Evolutionary conservation across 2,888 invertebrate genomes (phyloP), one percentile per base, ranked within the genome.

Genomic region (Ptychoptera albimana): DNA sequence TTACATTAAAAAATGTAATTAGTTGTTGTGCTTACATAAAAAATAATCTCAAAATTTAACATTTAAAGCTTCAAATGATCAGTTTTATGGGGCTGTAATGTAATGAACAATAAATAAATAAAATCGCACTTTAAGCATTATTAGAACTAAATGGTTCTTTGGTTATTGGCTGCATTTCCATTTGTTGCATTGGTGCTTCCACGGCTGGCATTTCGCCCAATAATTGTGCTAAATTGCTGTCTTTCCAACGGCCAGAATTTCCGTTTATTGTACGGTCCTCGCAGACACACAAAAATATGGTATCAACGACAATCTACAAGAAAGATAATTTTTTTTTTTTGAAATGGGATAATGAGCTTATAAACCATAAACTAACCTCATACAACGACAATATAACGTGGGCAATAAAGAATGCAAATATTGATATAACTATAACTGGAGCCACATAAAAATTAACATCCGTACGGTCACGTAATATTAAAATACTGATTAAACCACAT

Each of bases 321-420:
- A 50, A 45, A 15, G 50, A n/a, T 11, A 39, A 6, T n/a, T n/a
- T n/a, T n/a, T n/a, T n/a, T n/a, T n/a, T n/a, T n/a, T n/a, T 6
- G 39, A 40, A 30, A 10, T 10, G 32, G n/a, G 38, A 14, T 41
- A 35, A 35, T 30, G 12, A 13, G 11, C 14, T 7, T 12, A 37
- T n/a, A 13, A 43, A 2, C 3, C n/a, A 8, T 9, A 8, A 4
- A 43, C 37, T 49, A 50, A 91, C 92, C 80, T 94, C 93, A 58
- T 92, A 94, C 4, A 94, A 72, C 7, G 92, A 91, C 44, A 94
- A 74, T 48, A 94, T 83, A 61, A 89, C 87, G 59, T 94, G 92
- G 8, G 93, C 86, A 50, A 94, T 85, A 58, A 93, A 87, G 64
- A 88, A 94, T 2, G 91, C 76, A 63, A 84, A 92, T 39, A 92